A percentile compares a stretch with the other conserved stretches of the same genome.
These are phyloP conservation scores for Oncorhynchus kisutch DNA, from an alignment of 2,113 vertebrate species.

Conservation along the genomic window DNA sequence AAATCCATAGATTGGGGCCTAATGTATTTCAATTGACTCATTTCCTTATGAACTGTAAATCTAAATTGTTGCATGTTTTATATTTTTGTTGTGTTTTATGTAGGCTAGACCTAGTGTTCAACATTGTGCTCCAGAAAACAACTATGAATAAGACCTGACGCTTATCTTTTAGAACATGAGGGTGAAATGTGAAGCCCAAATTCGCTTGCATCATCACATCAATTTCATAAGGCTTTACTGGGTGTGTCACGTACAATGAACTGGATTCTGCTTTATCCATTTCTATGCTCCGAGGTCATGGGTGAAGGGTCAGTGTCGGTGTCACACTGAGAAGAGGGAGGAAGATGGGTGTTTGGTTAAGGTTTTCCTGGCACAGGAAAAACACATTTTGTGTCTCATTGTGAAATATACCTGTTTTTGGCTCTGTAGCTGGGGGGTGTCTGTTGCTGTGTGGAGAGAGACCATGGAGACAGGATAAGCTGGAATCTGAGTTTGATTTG, in stretches of 20 bases:
- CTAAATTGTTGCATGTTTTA: too few species aligned
- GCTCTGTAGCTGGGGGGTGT: not conserved
- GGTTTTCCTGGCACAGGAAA: conserved; percentile 16
- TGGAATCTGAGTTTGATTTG: not conserved
- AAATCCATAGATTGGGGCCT: too few species aligned
- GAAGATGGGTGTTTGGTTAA: not conserved
- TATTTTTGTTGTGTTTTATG: too few species aligned
- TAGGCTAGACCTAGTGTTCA: too few species aligned
- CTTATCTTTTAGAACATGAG: not conserved
- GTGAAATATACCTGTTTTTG: conserved; percentile 1
- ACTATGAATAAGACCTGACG: not conserved
- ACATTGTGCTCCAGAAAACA: conserved; percentile 2
- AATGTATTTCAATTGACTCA: too few species aligned
- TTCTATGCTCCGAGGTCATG: not conserved
- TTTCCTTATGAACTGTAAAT: too few species aligned
- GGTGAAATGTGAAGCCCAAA: not conserved
- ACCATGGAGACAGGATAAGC: not conserved
- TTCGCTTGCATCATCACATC: not conserved
- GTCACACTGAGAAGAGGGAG: not conserved
- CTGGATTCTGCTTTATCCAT: not conserved
- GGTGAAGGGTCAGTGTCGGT: not conserved
- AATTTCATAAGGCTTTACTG: not conserved
- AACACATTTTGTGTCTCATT: not conserved
- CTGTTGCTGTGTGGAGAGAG: not conserved
- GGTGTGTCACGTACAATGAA: not conserved